These are phyloP conservation scores for Mystacides longicornis DNA, from an alignment of 2,888 invertebrate genomes.

Conservation along the genomic window DNA sequence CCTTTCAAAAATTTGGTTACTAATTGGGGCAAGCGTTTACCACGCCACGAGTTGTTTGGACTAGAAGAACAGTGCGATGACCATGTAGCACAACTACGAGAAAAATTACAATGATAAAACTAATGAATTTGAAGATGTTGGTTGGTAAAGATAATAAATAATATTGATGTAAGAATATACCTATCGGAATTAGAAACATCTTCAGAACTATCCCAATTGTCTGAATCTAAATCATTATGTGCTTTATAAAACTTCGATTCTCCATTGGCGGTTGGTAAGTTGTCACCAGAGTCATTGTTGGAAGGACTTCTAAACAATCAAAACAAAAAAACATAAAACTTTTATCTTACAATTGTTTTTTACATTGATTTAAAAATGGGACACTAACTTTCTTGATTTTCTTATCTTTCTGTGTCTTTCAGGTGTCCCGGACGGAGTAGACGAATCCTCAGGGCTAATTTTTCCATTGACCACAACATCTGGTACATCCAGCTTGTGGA, in stretches of 20 bases:
- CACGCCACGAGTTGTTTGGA: constrained; percentile 38
- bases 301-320: constrained; percentile 7
- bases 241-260: constrained; percentile 36
- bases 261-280: constrained; percentile 35
- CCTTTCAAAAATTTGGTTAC: constrained; percentile 46
- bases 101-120: background rate
- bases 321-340: background rate
- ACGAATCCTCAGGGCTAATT: constrained; percentile 20
- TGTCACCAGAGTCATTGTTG: constrained; percentile 15
- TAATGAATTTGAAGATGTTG: too few relatives aligned
- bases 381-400: constrained; percentile 22
- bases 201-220: constrained; percentile 50
- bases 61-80: constrained; percentile 46
- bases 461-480: constrained; percentile 22
- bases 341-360: background rate
- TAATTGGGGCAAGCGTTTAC: constrained; percentile 46
- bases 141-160: too few relatives aligned
- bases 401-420: constrained; percentile 22
- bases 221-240: constrained; percentile 37
- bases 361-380: background rate
- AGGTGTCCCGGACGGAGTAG: constrained; percentile 17
- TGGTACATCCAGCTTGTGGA: constrained; percentile 20
- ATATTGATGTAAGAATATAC: constrained; percentile 29
- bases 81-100: constrained; percentile 43
- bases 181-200: constrained; percentile 46